Evolutionary conservation across 2,113 vertebrate genomes (phyloP), one percentile per base, ranked within the genome.

Genomic region (Acinonyx jubatus): DNA sequence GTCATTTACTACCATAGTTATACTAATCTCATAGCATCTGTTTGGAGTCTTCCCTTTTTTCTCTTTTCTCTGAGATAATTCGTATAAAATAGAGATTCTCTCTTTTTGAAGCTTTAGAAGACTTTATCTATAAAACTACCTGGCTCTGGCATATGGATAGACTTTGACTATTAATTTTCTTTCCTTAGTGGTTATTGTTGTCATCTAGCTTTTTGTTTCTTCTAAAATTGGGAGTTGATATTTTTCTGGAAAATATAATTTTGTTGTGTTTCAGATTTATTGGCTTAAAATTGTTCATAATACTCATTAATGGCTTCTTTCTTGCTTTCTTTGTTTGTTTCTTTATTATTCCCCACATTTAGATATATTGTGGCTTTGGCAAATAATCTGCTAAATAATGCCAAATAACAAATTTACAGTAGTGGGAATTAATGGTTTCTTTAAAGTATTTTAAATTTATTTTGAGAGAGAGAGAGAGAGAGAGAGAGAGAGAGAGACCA

Each of bases 261-360:
- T 95, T 93, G 18, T 93, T 90, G 48, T 3, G 48, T 95, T 94
- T 95, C 5, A 95, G 91, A 52, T 80, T 91, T 92, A 86, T 87
- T 86, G 66, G 19, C 13, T 91, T 69, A 45, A 55, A 91, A 76
- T 92, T 94, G 8, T 82, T 94, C 18, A 55, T 96, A 74, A n/a
- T 89, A 89, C 68, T 86, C 13, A 85, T 19, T 88, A 19, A 29
- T 81, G 57, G 21, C 23, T 61, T 57, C 23, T 61, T 61, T 69
- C 45, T 45, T 45, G 45, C 45, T 45, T 45, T 9, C 45, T 45
- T 45, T 45, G 41, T 45, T 45, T 45, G 45, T 45, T 45, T 45
- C 45, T 45, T 45, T 45, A 45, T 45, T 45, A 45, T 45, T 45
- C 45, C 45, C 45, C 45, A 45, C 45, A 45, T 45, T 45, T 45